Percentiles rank a stretch among this genome's conserved stretches.
Conservation (phyloP, 2,113 vertebrate species). For the Hydrolagus affinis region DNA sequence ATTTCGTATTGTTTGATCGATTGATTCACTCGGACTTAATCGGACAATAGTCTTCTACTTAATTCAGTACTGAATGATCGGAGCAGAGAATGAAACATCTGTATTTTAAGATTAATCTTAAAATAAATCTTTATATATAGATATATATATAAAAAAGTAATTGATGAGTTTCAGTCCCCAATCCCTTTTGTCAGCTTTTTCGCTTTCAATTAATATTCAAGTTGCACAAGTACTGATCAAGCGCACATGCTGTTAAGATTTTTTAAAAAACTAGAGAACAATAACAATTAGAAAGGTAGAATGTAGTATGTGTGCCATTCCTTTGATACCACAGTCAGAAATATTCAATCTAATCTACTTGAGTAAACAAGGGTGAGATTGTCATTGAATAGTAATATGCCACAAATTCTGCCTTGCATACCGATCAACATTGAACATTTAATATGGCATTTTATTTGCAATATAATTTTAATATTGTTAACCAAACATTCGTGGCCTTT, state of each 20-base stretch:
- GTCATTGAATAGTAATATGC: slow-evolving; percentile 17
- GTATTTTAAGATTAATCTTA: no score
- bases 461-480: slow-evolving; percentile 10
- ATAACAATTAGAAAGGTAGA: slow-evolving; percentile 17
- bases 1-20: no score
- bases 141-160: not conserved
- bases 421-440: slow-evolving; percentile 9
- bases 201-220: slow-evolving; percentile 27
- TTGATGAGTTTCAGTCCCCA: slow-evolving; percentile 1
- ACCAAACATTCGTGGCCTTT: not conserved
- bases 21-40: no score
- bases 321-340: slow-evolving; percentile 10
- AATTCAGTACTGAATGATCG: no score
- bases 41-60: no score
- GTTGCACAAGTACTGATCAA: not conserved
- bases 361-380: slow-evolving; percentile 13
- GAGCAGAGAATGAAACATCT: no score
- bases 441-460: not conserved
- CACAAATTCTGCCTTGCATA: not conserved
- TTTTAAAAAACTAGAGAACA: not conserved
- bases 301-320: slow-evolving; percentile 13
- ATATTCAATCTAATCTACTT: slow-evolving; percentile 23
- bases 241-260: not conserved
- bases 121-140: no score
- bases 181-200: slow-evolving; percentile 5